These are phyloP conservation scores for Orestias chungarensis DNA, from an alignment of 2,797 vertebrate species.

Conservation along the genomic window DNA sequence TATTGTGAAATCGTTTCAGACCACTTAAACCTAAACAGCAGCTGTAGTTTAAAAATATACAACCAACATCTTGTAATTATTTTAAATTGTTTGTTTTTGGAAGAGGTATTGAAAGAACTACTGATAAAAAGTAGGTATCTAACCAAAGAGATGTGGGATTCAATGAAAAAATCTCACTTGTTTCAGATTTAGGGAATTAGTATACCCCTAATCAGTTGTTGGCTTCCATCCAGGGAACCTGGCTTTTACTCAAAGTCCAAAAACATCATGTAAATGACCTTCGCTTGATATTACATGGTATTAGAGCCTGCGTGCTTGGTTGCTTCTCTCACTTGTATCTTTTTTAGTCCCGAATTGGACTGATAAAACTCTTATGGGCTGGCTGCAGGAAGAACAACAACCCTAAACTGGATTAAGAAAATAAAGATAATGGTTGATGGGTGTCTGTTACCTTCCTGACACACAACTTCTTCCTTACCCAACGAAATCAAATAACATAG, in stretches of 20 bases:
- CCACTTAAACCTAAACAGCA: neutral
- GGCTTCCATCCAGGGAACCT: no score
- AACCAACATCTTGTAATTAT: no score
- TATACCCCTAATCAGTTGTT: neutral
- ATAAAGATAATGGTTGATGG: neutral
- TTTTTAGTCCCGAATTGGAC: neutral
- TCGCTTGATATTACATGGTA: neutral
- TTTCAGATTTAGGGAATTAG: neutral
- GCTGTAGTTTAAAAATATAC: neutral
- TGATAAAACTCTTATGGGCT: neutral
- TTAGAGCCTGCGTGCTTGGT: neutral
- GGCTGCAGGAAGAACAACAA: neutral
- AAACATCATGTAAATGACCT: neutral
- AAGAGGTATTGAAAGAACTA: neutral
- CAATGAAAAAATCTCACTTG: neutral
- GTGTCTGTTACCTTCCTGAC: no score
- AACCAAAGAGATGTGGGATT: neutral
- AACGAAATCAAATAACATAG: no score
- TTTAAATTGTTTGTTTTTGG: neutral
- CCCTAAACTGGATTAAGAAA: neutral
- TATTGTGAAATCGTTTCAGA: no score
- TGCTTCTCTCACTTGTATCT: neutral
- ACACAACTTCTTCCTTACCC: no score
- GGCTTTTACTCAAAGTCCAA: no score
- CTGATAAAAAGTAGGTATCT: neutral